Evolutionary conservation across 2,888 invertebrate genomes (phyloP).

Genomic region (Trimorus sp.): DNA sequence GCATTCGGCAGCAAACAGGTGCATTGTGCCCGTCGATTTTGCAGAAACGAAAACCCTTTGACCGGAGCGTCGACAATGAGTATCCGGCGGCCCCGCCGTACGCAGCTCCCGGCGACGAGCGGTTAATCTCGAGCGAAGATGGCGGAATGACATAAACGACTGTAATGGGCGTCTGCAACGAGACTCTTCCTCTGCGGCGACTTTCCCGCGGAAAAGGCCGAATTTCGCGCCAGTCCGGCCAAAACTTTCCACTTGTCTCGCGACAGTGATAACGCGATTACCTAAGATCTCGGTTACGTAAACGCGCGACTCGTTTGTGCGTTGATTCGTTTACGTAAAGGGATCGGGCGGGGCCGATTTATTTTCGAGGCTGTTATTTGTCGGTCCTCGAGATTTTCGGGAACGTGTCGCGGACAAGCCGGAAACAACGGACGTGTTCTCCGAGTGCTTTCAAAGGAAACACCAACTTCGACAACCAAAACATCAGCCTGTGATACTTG

Average conservation of each 20-base stretch:
- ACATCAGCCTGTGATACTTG: too few species aligned
- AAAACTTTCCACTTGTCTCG: too few species aligned
- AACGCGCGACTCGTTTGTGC: background rate
- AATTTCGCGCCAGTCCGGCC: background rate
- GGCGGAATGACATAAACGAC: slow-evolving; percentile 47
- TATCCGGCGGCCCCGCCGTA: slow-evolving; percentile 1
- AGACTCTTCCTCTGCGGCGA: slow-evolving; percentile 46
- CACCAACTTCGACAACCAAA: too few species aligned
- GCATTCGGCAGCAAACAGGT: slow-evolving; percentile 13
- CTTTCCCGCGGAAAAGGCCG: background rate
- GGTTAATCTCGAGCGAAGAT: slow-evolving; percentile 38
- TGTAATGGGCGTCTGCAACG: slow-evolving; percentile 44
- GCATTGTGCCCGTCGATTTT: slow-evolving; percentile 29
- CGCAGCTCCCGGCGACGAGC: slow-evolving; percentile 24
- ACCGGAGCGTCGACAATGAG: slow-evolving; percentile 25
- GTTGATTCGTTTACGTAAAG: slow-evolving; percentile 2
- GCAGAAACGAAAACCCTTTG: slow-evolving; percentile 30
- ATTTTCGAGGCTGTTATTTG: too few species aligned
- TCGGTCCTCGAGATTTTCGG: too few species aligned
- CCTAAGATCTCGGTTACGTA: background rate
- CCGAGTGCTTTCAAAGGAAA: too few species aligned
- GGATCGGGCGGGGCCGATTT: slow-evolving; percentile 1
- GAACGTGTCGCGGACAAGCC: too few species aligned
- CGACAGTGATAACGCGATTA: background rate
- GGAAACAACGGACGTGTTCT: too few species aligned